Percentiles rank a stretch among this genome's conserved stretches.
Evolutionary conservation across 1,140 invertebrate genomes (phyloP).

Genomic region (Rhagoletis zephyria): DNA sequence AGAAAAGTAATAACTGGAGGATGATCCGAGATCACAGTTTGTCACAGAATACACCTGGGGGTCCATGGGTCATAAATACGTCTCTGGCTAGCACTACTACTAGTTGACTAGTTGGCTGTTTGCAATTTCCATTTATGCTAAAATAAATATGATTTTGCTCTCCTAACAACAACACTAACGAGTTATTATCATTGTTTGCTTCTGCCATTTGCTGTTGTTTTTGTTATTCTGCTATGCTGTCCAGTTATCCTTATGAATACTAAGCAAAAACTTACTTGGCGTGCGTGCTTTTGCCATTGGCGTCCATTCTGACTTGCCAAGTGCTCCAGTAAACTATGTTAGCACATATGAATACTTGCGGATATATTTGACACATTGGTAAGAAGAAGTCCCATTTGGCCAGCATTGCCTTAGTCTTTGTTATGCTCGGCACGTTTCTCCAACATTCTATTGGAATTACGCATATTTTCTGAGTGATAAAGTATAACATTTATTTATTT

Average conservation of each 20-base stretch:
- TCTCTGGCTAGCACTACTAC: too few relatives aligned
- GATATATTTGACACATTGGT: neutral
- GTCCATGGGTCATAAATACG: too few relatives aligned
- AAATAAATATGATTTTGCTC: neutral
- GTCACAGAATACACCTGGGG: too few relatives aligned
- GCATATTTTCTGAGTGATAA: constrained; percentile 34
- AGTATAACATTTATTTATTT: constrained; percentile 26
- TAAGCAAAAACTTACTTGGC: neutral
- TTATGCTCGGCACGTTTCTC: constrained; percentile 15
- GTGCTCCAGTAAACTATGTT: neutral
- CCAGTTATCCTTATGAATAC: neutral
- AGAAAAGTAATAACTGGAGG: too few relatives aligned
- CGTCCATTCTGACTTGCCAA: neutral
- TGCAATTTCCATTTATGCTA: constrained; percentile 26
- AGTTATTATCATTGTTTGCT: constrained; percentile 35
- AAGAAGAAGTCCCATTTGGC: neutral
- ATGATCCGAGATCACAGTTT: too few relatives aligned
- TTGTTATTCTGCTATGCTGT: neutral
- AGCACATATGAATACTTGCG: neutral
- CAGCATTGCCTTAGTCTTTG: neutral
- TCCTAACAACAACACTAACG: constrained; percentile 38
- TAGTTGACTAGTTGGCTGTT: neutral
- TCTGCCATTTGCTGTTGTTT: constrained; percentile 11
- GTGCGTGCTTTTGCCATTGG: neutral
- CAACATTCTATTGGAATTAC: constrained; percentile 20